Evolutionary conservation across 2,113 vertebrate species (phyloP).

Genomic region (Sorex araneus): DNA sequence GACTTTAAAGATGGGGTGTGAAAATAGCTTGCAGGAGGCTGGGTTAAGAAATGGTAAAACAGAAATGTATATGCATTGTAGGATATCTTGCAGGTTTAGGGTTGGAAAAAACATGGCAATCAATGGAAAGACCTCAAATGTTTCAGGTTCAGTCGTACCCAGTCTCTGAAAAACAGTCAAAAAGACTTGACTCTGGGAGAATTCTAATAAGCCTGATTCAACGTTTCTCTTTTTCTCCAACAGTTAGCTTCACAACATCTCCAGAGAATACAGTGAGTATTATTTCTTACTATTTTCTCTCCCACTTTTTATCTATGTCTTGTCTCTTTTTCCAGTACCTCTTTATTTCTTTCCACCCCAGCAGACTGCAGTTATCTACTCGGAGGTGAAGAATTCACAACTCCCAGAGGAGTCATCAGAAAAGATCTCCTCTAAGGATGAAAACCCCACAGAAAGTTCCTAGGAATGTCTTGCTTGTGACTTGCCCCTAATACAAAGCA

Average conservation of each 20-base stretch:
- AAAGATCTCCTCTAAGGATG: not conserved
- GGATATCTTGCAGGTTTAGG: not conserved
- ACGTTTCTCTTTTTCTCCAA: not conserved
- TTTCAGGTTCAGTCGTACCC: too few relatives aligned
- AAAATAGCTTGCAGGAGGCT: slow-evolving; percentile 18
- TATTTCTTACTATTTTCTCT: not conserved
- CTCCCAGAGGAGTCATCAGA: not conserved
- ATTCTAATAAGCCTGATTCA: not conserved
- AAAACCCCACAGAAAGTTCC: not conserved
- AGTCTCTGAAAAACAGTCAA: not conserved
- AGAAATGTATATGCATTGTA: not conserved
- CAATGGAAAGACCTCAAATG: not conserved
- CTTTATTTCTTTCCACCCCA: slow-evolving; percentile 12
- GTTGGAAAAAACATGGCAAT: not conserved
- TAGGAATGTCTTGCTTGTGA: not conserved
- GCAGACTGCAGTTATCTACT: slow-evolving; percentile 19
- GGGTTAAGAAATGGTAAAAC: slow-evolving; percentile 22
- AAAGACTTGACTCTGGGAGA: not conserved
- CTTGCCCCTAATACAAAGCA: not conserved
- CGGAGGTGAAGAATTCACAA: slow-evolving; percentile 62
- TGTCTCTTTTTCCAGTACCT: not conserved
- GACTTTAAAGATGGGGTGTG: not conserved
- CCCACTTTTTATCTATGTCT: accelerated
- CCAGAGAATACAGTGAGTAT: slow-evolving; percentile 38
- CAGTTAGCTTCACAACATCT: not conserved